These are phyloP conservation scores for Ceratoteleas bidentatus DNA, from an alignment of 1,140 invertebrate species.

Conservation along the genomic window DNA sequence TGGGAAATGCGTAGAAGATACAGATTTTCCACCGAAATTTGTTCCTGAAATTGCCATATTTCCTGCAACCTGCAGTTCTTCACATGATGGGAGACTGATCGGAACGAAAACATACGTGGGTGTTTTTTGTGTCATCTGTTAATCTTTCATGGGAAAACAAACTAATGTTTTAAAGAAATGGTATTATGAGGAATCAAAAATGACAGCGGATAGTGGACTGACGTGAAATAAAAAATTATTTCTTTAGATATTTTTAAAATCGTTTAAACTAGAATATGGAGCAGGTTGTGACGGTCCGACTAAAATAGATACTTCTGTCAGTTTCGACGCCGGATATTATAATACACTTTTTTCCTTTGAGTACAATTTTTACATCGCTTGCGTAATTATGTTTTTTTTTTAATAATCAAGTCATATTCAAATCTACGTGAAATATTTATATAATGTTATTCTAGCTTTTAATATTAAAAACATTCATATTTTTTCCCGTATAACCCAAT, in stretches of 20 bases:
- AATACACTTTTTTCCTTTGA: neutral
- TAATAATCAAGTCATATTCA: neutral
- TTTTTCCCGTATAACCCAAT: too few species aligned
- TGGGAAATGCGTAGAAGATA: constrained; percentile 13
- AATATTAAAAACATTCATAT: too few species aligned
- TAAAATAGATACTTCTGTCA: constrained; percentile 4
- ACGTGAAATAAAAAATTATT: constrained; percentile 18
- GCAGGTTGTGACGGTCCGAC: constrained; percentile 12
- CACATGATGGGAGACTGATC: constrained; percentile 1
- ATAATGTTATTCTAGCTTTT: neutral
- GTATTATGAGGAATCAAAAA: constrained; percentile 23
- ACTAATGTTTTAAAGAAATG: constrained; percentile 34
- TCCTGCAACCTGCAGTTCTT: constrained; percentile 45
- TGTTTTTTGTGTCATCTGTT: constrained; percentile 56
- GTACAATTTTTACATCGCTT: too few species aligned
- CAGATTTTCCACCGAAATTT: constrained; percentile 27
- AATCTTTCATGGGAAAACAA: constrained; percentile 49
- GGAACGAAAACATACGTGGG: constrained; percentile 48
- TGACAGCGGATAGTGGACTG: constrained; percentile 22
- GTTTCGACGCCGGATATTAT: neutral
- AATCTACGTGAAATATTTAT: neutral
- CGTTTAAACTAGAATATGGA: neutral
- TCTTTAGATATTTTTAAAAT: constrained; percentile 26
- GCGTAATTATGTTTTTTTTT: too few species aligned
- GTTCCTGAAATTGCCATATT: constrained; percentile 54